A percentile compares a stretch with the other conserved stretches of the same genome.
phyloP scores from a whole-genome alignment of 2,797 vertebrate species.

The Salmo trutta region DNA sequence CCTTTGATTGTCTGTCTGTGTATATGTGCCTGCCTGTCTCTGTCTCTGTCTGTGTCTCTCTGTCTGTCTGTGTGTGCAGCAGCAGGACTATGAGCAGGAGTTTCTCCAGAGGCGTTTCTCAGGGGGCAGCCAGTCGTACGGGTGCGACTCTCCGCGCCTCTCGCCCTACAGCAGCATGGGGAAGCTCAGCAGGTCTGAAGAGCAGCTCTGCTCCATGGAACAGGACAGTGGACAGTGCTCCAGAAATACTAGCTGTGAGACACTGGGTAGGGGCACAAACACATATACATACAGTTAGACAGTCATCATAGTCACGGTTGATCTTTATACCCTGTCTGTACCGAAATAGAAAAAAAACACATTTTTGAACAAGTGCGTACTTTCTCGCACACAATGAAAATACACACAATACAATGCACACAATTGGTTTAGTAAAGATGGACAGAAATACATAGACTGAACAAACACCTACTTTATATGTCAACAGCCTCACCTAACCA shows the following conservation, averaged over 20 bases:
- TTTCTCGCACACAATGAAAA: neutral
- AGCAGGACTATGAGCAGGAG: conserved; percentile 90
- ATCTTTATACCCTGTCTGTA: neutral
- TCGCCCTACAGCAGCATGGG: conserved; percentile 95
- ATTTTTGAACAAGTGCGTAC: neutral
- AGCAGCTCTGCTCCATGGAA: conserved; percentile 95
- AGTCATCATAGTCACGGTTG: too few relatives aligned
- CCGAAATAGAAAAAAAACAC: neutral
- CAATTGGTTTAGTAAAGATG: too few relatives aligned
- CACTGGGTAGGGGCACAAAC: conserved; percentile 81
- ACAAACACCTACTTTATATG: too few relatives aligned
- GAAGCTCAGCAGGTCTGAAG: conserved; percentile 96
- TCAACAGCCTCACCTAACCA: too few relatives aligned
- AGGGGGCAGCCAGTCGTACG: conserved; percentile 92
- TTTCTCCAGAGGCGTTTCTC: conserved; percentile 92
- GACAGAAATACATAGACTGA: too few relatives aligned
- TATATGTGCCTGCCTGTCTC: neutral
- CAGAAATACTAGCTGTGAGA: conserved; percentile 98
- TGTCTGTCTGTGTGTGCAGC: conserved; percentile 34
- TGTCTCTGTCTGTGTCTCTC: neutral
- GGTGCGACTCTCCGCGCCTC: conserved; percentile 91
- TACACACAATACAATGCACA: too few relatives aligned
- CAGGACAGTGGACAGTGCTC: conserved; percentile 97
- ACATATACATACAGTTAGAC: neutral
- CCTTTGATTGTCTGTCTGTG: too few relatives aligned